Conservation (phyloP, 1,140 invertebrate species). For the Adoxophyes honmai region DNA sequence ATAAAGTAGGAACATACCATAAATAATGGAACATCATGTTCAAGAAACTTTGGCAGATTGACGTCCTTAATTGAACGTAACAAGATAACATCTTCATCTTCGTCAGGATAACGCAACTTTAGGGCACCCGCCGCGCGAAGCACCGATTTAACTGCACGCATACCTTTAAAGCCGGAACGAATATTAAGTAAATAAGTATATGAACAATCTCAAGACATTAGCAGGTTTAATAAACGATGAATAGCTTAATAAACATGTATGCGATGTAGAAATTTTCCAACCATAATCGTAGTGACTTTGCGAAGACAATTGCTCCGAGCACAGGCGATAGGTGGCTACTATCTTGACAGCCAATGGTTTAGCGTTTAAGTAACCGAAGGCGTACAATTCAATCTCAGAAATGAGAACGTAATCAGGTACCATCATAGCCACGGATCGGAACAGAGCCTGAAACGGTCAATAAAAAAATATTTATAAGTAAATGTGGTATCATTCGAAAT, state of each 20-base stretch:
- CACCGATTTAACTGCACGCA: slow-evolving; percentile 93
- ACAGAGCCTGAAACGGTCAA: slow-evolving; percentile 88
- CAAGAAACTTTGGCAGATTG: slow-evolving; percentile 95
- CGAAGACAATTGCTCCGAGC: slow-evolving; percentile 95
- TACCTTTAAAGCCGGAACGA: slow-evolving; percentile 63
- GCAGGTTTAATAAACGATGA: too few relatives aligned
- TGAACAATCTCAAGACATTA: background rate
- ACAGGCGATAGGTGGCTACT: slow-evolving; percentile 94
- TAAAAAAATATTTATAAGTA: slow-evolving; percentile 2
- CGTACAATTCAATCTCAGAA: slow-evolving; percentile 95
- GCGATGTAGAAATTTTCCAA: slow-evolving; percentile 27
- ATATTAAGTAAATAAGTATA: background rate
- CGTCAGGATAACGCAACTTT: slow-evolving; percentile 93
- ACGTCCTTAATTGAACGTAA: slow-evolving; percentile 95
- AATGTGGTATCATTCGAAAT: background rate
- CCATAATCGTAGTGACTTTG: slow-evolving; percentile 98
- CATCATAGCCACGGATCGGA: slow-evolving; percentile 98
- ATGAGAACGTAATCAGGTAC: slow-evolving; percentile 97
- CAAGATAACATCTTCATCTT: slow-evolving; percentile 89
- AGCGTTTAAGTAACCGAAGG: slow-evolving; percentile 93
- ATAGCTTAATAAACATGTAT: too few relatives aligned
- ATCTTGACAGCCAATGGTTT: slow-evolving; percentile 95
- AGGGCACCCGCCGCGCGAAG: slow-evolving; percentile 93
- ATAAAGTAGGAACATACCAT: slow-evolving; percentile 72
- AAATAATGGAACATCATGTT: slow-evolving; percentile 91